phyloP scores from a whole-genome alignment of 2,888 invertebrate species.

The Andrena hattorfiana region DNA sequence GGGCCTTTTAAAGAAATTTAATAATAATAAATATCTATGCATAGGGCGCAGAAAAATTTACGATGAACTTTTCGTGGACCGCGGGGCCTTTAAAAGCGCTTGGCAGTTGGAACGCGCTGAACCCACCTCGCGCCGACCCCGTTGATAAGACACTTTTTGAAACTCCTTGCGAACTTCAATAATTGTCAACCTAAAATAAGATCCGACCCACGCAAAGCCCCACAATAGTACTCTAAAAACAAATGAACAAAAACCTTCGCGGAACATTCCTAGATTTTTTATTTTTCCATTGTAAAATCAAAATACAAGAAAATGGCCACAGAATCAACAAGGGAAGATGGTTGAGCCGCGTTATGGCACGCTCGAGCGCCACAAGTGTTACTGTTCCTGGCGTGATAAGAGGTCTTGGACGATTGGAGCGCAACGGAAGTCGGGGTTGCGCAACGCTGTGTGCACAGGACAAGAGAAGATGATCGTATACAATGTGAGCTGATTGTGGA shows the following conservation, averaged over 20 bases:
- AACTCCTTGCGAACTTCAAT: neutral
- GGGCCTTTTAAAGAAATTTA: too few species aligned
- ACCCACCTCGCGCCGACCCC: neutral
- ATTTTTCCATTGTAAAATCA: neutral
- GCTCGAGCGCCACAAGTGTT: constrained; percentile 25
- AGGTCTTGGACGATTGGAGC: constrained; percentile 8
- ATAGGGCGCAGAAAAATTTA: too few species aligned
- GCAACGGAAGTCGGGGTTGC: constrained; percentile 58
- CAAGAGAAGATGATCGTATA: constrained; percentile 18
- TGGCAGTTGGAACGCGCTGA: too few species aligned
- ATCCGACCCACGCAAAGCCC: neutral
- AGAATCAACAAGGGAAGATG: constrained; percentile 2
- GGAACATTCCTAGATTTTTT: neutral
- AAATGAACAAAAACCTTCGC: neutral
- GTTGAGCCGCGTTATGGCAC: neutral
- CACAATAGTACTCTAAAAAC: neutral
- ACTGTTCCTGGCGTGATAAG: constrained; percentile 45
- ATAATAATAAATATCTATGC: too few species aligned
- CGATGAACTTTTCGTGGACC: too few species aligned
- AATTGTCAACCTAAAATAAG: neutral
- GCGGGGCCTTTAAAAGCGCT: too few species aligned
- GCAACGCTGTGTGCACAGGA: constrained; percentile 44
- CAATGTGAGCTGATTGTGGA: constrained; percentile 38
- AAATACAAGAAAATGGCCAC: neutral
- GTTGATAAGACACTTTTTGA: neutral